Base-by-base conservation (phyloP, 1,140 invertebrate genomes). In the Chironomus tepperi region DNA sequence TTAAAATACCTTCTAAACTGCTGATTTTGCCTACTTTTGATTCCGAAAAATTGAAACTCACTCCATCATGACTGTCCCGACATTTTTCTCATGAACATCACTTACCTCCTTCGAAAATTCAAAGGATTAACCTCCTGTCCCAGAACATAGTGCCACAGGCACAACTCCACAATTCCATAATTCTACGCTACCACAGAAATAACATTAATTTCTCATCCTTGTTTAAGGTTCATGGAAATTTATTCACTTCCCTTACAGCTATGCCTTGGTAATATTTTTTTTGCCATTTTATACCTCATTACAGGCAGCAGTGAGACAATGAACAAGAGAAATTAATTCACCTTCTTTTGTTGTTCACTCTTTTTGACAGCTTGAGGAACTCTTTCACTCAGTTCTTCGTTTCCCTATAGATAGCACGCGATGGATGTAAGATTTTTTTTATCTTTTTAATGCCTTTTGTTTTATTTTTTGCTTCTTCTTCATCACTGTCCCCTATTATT, bases 311-410 rank as follows among this genome's bases (percentile, higher is more conserved):
- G 47, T 57, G 47, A 57, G 47, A 57, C 47, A 57, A 57, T 57
- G 47, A 57, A 57, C 47, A 57, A 57, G 5, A n/a, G 15, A n/a
- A 57, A 12, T 57, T 57, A 12, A 57, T 57, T 57, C 12, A 57
- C 47, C 47, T 57, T 57, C n/a, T 57, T 57, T 57, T n/a, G n/a
- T 57, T 57, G 47, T 57, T 57, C 47, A 57, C 47, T 57, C 47
- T 57, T 57, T 47, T 57, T 57, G 47, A 57, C 47, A 57, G 47
- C n/a, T 57, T n/a, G 12, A 57, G 47, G 47, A 57, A 57, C 47
- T 57, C 47, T n/a, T n/a, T 57, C 15, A 47, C 43, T 57, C n/a
- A 12, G 12, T 57, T 47, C n/a, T n/a, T n/a, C n/a, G n/a, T n/a
- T n/a, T n/a, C n/a, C n/a, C n/a, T n/a, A 3, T 12, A 34, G 47